A percentile compares a stretch with the other conserved stretches of the same genome.
phyloP scores from a whole-genome alignment of 2,113 vertebrate genomes.

The Cinclus cinclus region DNA sequence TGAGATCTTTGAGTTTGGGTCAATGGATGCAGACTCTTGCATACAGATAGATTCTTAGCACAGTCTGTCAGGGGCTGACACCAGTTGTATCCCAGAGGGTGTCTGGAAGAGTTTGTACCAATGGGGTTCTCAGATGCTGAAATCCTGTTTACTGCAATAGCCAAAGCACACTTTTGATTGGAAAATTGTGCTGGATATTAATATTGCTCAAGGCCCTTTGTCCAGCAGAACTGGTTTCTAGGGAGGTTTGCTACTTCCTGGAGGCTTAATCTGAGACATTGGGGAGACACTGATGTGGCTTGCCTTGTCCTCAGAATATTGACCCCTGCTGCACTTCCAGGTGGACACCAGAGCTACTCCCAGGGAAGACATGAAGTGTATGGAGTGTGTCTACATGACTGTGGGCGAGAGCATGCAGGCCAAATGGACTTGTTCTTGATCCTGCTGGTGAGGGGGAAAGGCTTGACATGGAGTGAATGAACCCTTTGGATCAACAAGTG shows the following conservation, averaged over 20 bases:
- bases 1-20: background rate
- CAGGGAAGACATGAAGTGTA: background rate
- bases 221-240: background rate
- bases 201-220: background rate
- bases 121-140: background rate
- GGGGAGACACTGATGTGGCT: background rate
- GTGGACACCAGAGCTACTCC: background rate
- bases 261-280: background rate
- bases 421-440: background rate
- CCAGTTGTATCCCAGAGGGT: background rate
- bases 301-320: background rate
- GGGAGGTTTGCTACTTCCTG: background rate
- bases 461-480: background rate
- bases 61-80: background rate
- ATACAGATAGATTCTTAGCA: background rate
- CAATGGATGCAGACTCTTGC: background rate
- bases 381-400: background rate
- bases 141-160: background rate
- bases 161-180: background rate
- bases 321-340: background rate
- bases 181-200: background rate
- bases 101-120: background rate
- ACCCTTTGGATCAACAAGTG: background rate
- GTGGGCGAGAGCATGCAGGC: rapidly evolving
- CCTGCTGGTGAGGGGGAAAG: background rate